These are phyloP conservation scores for Harpagoxenus sublaevis DNA, from an alignment of 2,888 invertebrate species.

Conservation along the genomic window DNA sequence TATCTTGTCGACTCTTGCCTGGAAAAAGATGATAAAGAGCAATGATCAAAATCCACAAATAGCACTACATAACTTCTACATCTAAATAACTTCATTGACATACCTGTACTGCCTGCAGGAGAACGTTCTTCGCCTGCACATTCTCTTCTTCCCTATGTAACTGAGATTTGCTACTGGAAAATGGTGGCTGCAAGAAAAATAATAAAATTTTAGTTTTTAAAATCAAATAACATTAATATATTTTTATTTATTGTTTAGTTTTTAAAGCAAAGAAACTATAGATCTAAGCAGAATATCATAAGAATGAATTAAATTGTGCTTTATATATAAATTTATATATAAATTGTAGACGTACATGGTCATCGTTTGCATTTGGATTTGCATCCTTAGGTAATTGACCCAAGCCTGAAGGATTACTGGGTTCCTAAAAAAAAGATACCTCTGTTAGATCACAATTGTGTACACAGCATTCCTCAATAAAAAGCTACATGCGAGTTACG, in stretches of 20 bases:
- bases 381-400: constrained; percentile 54
- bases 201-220: background rate
- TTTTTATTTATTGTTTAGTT: background rate
- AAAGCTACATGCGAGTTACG: background rate
- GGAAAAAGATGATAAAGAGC: background rate
- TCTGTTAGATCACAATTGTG: background rate
- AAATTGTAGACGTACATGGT: constrained; percentile 63
- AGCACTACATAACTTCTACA: background rate
- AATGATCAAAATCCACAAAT: background rate
- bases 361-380: constrained; percentile 36
- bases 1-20: constrained; percentile 95
- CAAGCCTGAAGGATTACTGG: constrained; percentile 64
- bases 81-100: constrained; percentile 56
- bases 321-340: constrained; percentile 24
- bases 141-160: constrained; percentile 46
- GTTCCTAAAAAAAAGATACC: constrained; percentile 70
- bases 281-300: background rate
- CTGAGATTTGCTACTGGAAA: constrained; percentile 53
- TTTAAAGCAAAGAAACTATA: background rate
- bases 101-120: constrained; percentile 79
- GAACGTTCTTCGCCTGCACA: constrained; percentile 62
- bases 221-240: background rate
- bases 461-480: background rate
- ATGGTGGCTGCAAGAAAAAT: constrained; percentile 62
- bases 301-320: background rate